phyloP scores from a whole-genome alignment of 2,888 invertebrate genomes.

The Ariolimax columbianus region DNA sequence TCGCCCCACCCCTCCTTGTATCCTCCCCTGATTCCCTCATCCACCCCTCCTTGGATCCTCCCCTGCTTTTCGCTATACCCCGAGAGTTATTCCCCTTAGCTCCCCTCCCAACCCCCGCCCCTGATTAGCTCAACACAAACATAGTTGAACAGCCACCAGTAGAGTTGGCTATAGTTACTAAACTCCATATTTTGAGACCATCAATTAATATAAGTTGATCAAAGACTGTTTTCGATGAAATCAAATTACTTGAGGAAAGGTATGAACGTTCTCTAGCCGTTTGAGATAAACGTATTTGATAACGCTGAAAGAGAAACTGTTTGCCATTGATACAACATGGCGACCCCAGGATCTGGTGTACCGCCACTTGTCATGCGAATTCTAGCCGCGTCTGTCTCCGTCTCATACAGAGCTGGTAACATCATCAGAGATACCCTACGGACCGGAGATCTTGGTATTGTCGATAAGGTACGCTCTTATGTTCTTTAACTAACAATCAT shows the following conservation, averaged over 20 bases:
- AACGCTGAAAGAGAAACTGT: slow-evolving; percentile 39
- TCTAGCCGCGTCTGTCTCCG: slow-evolving; percentile 88
- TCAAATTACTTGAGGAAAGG: neutral
- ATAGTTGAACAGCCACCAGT: neutral
- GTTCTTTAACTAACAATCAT: neutral
- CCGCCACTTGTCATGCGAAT: slow-evolving; percentile 83
- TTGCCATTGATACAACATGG: slow-evolving; percentile 60
- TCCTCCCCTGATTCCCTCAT: too few relatives aligned
- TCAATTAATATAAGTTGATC: neutral
- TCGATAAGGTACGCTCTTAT: slow-evolving; percentile 86
- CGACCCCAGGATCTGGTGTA: slow-evolving; percentile 55
- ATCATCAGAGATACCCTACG: slow-evolving; percentile 94
- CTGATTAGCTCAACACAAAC: too few relatives aligned
- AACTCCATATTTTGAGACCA: neutral
- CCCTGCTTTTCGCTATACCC: neutral
- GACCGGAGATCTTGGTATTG: slow-evolving; percentile 92
- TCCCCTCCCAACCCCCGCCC: too few relatives aligned
- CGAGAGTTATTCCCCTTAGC: neutral
- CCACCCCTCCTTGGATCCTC: too few relatives aligned
- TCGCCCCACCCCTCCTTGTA: too few relatives aligned
- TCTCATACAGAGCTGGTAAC: slow-evolving; percentile 90
- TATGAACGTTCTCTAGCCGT: neutral
- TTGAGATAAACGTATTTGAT: neutral
- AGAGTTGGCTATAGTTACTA: neutral
- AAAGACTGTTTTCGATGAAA: neutral